Conservation (phyloP, 2,888 invertebrate species). For the Rotaria sp. region DNA sequence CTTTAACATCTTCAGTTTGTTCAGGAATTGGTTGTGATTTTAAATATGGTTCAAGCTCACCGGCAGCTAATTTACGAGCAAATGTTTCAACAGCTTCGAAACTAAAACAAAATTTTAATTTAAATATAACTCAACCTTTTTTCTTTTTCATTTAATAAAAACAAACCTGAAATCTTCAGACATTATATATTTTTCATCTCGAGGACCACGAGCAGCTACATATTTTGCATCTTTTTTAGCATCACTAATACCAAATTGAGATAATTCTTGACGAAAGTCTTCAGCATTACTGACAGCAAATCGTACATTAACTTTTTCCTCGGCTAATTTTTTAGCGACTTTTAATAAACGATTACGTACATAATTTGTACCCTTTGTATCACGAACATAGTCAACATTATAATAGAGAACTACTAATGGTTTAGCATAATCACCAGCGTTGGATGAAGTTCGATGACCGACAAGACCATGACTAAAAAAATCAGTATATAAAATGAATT, state of each 20-base stretch:
- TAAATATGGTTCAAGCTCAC: constrained; percentile 77
- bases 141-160: not conserved
- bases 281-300: constrained; percentile 88
- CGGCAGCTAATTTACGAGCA: constrained; percentile 72
- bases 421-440: constrained; percentile 73
- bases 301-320: constrained; percentile 60
- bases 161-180: constrained; percentile 76
- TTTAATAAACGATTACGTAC: constrained; percentile 69
- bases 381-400: constrained; percentile 87
- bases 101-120: constrained; percentile 56
- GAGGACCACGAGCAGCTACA: constrained; percentile 72
- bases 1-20: constrained; percentile 65
- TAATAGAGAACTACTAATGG: constrained; percentile 86
- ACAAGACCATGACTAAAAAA: constrained; percentile 69
- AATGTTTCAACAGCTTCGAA: constrained; percentile 77
- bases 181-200: constrained; percentile 81
- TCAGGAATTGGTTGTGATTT: constrained; percentile 90
- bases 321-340: constrained; percentile 68
- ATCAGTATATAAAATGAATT: not conserved
- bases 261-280: constrained; percentile 83
- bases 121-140: not conserved
- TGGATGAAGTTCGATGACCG: constrained; percentile 79
- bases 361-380: constrained; percentile 73
- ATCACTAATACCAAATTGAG: constrained; percentile 72
- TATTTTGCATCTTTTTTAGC: constrained; percentile 76